Conservation (phyloP, 2,797 vertebrate genomes). For the Alca torda region DNA sequence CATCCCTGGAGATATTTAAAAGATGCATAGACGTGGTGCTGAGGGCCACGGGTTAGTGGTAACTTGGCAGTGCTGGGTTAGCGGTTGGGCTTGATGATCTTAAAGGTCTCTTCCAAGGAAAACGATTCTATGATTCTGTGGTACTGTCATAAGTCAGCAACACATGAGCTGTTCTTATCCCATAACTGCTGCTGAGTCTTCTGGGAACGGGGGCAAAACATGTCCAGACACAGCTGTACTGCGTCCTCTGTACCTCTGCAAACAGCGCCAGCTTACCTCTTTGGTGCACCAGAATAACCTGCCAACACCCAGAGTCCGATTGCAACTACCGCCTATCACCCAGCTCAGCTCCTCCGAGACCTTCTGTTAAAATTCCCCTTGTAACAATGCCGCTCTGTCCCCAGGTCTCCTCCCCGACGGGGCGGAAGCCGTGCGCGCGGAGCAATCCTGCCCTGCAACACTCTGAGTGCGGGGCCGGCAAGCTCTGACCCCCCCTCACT, state of each 20-base stretch:
- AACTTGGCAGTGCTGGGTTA: no score
- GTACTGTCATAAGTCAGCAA: not conserved
- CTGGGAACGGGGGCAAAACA: accelerated
- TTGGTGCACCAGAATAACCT: not conserved
- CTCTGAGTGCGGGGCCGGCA: not conserved
- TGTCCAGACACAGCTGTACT: not conserved
- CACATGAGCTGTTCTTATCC: not conserved
- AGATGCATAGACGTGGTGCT: no score
- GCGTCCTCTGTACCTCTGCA: not conserved
- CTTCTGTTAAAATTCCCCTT: not conserved
- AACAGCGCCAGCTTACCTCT: not conserved
- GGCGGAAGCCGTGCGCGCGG: not conserved
- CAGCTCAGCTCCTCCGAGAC: not conserved
- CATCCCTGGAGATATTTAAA: no score
- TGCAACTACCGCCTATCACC: not conserved
- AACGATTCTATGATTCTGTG: no score
- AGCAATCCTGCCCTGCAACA: not conserved
- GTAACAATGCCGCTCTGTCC: not conserved
- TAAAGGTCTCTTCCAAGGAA: no score
- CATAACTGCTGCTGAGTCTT: not conserved
- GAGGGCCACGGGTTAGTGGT: no score
- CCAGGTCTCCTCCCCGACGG: not conserved
- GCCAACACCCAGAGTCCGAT: accelerated
- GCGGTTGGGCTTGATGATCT: no score
- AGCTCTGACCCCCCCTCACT: not conserved